These are phyloP conservation scores for Patella pellucida DNA, from an alignment of 2,888 invertebrate genomes.

Conservation along the genomic window DNA sequence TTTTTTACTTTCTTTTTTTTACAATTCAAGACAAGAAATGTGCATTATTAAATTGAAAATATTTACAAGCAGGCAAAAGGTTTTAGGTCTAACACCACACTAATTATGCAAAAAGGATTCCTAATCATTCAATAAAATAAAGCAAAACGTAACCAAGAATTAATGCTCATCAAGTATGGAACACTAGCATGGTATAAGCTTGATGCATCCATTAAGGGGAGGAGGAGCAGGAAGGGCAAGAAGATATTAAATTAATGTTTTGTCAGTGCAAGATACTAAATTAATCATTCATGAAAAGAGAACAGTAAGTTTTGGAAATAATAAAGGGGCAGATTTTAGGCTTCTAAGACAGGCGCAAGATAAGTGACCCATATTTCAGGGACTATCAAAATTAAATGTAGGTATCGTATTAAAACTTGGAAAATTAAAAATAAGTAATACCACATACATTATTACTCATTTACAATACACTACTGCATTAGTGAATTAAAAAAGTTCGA, in stretches of 20 bases:
- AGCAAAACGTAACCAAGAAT: not conserved
- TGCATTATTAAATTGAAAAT: not conserved
- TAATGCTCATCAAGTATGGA: not conserved
- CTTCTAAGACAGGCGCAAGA: not conserved
- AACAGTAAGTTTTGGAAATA: conserved; percentile 3
- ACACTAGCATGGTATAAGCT: not conserved
- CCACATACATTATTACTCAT: not conserved
- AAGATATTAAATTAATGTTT: no score
- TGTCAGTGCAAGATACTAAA: not conserved
- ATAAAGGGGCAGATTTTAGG: not conserved
- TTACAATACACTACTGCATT: no score
- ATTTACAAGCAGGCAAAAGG: not conserved
- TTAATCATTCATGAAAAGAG: not conserved
- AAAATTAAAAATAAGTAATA: not conserved
- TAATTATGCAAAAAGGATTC: not conserved
- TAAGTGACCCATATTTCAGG: conserved; percentile 9
- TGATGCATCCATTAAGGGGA: no score
- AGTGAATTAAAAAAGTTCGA: no score
- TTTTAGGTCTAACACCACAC: conserved; percentile 1
- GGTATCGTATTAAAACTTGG: not conserved
- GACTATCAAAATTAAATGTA: conserved; percentile 1
- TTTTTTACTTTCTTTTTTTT: no score
- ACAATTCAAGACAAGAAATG: not conserved
- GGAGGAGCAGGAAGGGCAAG: no score
- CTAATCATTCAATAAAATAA: not conserved